Evolutionary conservation across 2,888 invertebrate genomes (phyloP), one percentile per base, ranked within the genome.

Genomic region (Agonopterix heracliana): DNA sequence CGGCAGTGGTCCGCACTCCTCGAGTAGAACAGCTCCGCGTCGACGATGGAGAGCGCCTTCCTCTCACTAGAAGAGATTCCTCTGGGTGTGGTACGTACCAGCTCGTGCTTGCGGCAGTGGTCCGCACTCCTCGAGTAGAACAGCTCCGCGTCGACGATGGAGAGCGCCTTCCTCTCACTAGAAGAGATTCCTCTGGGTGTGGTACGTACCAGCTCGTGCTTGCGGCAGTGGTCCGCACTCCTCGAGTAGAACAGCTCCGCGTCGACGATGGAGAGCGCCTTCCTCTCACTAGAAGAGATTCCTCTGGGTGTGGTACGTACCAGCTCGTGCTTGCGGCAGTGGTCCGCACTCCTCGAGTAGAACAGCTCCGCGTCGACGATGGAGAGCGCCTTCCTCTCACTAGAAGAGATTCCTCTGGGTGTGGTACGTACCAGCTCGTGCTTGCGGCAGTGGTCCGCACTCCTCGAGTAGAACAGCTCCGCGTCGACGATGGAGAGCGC

Each of bases 401-500:
- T 54, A 8, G 40, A n/a, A n/a, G n/a, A n/a, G n/a, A n/a, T n/a
- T n/a, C n/a, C n/a, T n/a, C n/a, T n/a, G n/a, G n/a, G n/a, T n/a
- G n/a, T n/a, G n/a, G n/a, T n/a, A n/a, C 26, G 5, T 26, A 26
- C 26, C 26, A 26, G 26, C 26, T 26, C 26, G 5, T 26, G 26
- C 26, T 26, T 26, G 26, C 26, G 26, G 26, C 26, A 26, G 26
- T 26, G 26, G 26, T 75, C 71, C 34, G 54, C 66, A 41, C 59
- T 66, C 7, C 64, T 48, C 12, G 77, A 72, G 71, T 84, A 81
- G 74, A 83, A 83, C 41, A 76, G 63, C 48, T 81, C 83, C 0
- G 82, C 74, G 63, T 85, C 84, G 1, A 83, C 83, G 44, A 82
- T 81, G 0, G 85, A 86, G 52, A 88, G 62, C 50, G 81, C 78